Evolutionary conservation across 2,888 invertebrate species (phyloP).

Genomic region (Drosophila subsilvestris): DNA sequence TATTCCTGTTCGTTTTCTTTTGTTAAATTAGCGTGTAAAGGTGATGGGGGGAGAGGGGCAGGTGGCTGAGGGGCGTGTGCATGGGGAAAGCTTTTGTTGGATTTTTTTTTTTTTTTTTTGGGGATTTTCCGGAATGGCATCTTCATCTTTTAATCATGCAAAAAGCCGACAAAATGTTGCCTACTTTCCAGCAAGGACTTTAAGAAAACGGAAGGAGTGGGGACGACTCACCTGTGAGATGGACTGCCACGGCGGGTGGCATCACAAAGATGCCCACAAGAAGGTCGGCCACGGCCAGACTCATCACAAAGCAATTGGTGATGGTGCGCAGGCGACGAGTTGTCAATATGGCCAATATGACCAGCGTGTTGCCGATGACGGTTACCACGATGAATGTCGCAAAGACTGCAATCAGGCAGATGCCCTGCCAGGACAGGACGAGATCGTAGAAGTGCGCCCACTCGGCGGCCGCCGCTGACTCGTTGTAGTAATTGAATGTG

Average conservation of each 20-base stretch:
- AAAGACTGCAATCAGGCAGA: constrained; percentile 87
- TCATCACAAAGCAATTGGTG: constrained; percentile 98
- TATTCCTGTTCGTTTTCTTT: constrained; percentile 34
- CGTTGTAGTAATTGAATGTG: constrained; percentile 67
- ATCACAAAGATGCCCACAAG: constrained; percentile 96
- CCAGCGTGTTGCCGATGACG: constrained; percentile 94
- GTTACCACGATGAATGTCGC: constrained; percentile 89
- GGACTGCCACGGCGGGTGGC: constrained; percentile 94
- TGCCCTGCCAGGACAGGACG: constrained; percentile 84
- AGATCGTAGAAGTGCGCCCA: constrained; percentile 82
- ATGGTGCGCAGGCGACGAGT: constrained; percentile 94
- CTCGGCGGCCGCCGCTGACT: constrained; percentile 69
- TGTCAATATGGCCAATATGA: constrained; percentile 94
- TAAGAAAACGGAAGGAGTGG: constrained; percentile 2
- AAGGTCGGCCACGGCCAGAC: constrained; percentile 96
- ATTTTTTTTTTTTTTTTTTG: constrained; percentile 24
- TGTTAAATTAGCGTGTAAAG: constrained; percentile 11
- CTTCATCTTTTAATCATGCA: constrained; percentile 45
- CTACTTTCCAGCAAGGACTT: constrained; percentile 35
- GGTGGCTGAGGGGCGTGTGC: background rate
- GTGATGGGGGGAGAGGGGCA: background rate
- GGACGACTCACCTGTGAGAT: constrained; percentile 89
- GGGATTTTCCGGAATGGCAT: constrained; percentile 44
- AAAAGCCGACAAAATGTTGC: constrained; percentile 33
- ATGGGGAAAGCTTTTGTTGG: constrained; percentile 33